Conservation (phyloP, 2,113 vertebrate species). For the Poecilia latipinna region DNA sequence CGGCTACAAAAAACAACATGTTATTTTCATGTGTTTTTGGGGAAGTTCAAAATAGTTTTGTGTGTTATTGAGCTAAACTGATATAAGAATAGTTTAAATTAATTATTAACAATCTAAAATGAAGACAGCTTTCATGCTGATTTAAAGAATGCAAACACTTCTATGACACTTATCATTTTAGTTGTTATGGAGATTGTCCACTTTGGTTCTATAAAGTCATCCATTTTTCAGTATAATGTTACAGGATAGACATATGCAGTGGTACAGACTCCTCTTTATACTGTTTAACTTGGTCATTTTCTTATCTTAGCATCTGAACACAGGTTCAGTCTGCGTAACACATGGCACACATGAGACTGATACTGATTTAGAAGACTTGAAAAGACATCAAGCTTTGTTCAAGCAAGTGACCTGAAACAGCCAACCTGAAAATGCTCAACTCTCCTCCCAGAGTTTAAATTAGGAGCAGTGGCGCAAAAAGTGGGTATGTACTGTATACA, state of each 20-base stretch:
- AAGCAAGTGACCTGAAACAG: not conserved
- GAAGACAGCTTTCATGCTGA: not conserved
- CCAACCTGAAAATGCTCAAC: not conserved
- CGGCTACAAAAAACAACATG: not conserved
- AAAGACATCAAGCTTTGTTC: not conserved
- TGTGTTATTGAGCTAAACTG: not conserved
- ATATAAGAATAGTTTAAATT: not conserved
- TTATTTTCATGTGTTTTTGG: not conserved
- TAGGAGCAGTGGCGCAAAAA: not conserved
- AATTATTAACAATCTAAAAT: not conserved
- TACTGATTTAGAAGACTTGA: not conserved
- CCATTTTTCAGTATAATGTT: not conserved
- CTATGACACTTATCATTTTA: not conserved
- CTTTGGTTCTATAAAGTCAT: not conserved
- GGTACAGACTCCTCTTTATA: not conserved
- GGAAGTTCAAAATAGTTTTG: not conserved
- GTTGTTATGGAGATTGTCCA: not conserved
- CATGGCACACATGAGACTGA: not conserved
- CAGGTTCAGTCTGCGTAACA: not conserved
- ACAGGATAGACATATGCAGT: not conserved
- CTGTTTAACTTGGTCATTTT: not conserved
- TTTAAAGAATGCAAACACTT: not conserved
- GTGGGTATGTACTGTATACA: no score
- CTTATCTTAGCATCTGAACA: not conserved
- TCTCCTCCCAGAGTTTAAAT: conserved; percentile 9